Conservation (phyloP, 2,888 invertebrate species). For the Asteroscopus sphinx region DNA sequence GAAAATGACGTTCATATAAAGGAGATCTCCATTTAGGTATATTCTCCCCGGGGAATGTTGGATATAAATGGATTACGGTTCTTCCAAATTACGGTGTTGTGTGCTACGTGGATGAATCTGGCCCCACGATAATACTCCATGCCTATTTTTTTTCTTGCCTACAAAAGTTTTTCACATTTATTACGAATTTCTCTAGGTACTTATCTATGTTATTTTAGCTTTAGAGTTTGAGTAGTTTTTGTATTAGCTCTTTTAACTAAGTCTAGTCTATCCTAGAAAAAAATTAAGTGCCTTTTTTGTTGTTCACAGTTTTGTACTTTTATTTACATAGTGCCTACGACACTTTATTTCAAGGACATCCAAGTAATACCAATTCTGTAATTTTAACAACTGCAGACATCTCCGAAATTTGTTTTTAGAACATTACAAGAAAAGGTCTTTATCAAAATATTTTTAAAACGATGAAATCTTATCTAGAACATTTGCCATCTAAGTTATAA, state of each 20-base stretch:
- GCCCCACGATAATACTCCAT: constrained; percentile 46
- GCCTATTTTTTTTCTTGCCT: constrained; percentile 35
- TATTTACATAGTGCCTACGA: neutral
- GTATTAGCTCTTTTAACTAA: neutral
- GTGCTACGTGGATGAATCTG: constrained; percentile 52
- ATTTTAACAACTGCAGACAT: constrained; percentile 6
- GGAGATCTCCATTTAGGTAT: constrained; percentile 41
- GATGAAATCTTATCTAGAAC: constrained; percentile 31
- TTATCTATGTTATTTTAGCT: neutral
- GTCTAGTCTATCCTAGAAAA: neutral
- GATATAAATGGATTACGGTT: constrained; percentile 61
- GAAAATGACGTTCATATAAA: constrained; percentile 53
- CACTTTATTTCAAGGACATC: too few relatives aligned
- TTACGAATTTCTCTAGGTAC: neutral
- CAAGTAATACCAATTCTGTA: constrained; percentile 8
- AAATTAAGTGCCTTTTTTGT: too few relatives aligned
- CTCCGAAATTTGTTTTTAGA: too few relatives aligned
- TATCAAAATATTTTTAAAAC: constrained; percentile 8
- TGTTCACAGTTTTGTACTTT: neutral
- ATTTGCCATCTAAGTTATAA: constrained; percentile 34
- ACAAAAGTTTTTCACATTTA: constrained; percentile 11
- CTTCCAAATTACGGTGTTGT: constrained; percentile 57
- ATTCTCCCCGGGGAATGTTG: constrained; percentile 44
- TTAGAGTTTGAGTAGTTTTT: neutral
- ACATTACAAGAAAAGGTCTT: constrained; percentile 6